Evolutionary conservation across 2,888 invertebrate genomes (phyloP), one percentile per base, ranked within the genome.

Genomic region (Heterodera filipjevi): DNA sequence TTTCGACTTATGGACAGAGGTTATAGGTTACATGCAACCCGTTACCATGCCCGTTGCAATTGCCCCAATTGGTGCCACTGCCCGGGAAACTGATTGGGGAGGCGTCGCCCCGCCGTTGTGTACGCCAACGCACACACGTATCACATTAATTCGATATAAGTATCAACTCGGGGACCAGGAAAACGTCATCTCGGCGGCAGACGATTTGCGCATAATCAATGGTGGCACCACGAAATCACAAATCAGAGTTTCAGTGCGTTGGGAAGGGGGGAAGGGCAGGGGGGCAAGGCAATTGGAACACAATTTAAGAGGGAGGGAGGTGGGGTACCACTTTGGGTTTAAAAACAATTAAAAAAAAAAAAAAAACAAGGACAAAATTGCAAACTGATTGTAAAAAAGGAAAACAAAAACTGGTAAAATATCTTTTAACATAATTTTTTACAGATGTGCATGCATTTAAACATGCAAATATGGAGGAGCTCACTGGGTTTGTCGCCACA

Each of bases 111-210:
- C 92, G 98, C 86, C 93, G 98, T 91, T n/a, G 97, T 99, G 91
- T 99, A 98, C 91, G 96, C 98, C 88, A 99, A 99, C 92, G 99
- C 99, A 87, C 99, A 99, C 92, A 98, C 99, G 80, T 99, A 99
- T 30, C 99, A 99, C 92, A 99, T 99, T 91, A 99, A 99, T 92
- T 97, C 97, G 89, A 98, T 99, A n/a, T n/a, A 92, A 96, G 96
- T 87, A 94, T 99, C 88, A 99, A 99, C 92, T 97, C 96, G 85
- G n/a, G n/a, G 99, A 99, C 91, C 97, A 97, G 85, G 98, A 98
- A 92, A 99, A 99, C 79, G 99, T 97, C 91, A 92, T 99, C 89
- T 98, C 98, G 74, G n/a, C n/a, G n/a, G 99, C 99, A 83, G 99
- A 99, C 92, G 99, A 99, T 91, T 93, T 99, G 82, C 93, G 99